A percentile compares a stretch with the other conserved stretches of the same genome.
Conservation (phyloP, 2,797 vertebrate species). For the Squalus acanthias region DNA sequence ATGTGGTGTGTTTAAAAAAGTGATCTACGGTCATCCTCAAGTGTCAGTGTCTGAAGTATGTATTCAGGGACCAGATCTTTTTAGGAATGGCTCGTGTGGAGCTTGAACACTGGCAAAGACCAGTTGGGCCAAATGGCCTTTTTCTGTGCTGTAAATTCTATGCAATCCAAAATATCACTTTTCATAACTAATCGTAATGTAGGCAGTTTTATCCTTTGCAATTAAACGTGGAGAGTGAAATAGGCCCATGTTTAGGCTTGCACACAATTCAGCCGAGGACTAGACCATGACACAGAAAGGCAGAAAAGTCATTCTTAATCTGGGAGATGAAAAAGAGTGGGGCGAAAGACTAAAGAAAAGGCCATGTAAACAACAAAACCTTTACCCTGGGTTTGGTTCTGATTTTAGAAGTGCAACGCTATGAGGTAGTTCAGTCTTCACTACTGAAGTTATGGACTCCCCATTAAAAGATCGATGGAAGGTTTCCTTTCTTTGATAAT, state of each 20-base stretch:
- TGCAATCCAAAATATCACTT: background rate
- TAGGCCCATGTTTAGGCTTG: background rate
- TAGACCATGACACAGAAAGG: background rate
- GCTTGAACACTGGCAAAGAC: background rate
- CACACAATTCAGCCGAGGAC: background rate
- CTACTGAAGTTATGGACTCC: background rate
- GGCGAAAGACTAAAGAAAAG: too few relatives aligned
- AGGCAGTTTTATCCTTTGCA: background rate
- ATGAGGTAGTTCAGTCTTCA: background rate
- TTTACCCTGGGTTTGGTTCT: background rate
- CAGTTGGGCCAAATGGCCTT: too few relatives aligned
- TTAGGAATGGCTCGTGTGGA: background rate
- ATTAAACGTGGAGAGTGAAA: background rate
- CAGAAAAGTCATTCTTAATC: background rate
- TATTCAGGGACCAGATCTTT: background rate
- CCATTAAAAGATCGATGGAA: background rate
- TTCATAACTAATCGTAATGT: background rate
- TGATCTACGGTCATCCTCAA: background rate
- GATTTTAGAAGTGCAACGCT: background rate
- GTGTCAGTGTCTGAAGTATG: background rate
- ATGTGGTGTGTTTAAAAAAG: background rate
- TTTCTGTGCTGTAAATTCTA: background rate
- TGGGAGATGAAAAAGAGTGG: background rate
- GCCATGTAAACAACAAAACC: too few relatives aligned
- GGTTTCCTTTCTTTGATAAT: background rate